A percentile compares a stretch with the other conserved stretches of the same genome.
Evolutionary conservation across 2,113 vertebrate species (phyloP).

Genomic region (Hippopotamus amphibius): DNA sequence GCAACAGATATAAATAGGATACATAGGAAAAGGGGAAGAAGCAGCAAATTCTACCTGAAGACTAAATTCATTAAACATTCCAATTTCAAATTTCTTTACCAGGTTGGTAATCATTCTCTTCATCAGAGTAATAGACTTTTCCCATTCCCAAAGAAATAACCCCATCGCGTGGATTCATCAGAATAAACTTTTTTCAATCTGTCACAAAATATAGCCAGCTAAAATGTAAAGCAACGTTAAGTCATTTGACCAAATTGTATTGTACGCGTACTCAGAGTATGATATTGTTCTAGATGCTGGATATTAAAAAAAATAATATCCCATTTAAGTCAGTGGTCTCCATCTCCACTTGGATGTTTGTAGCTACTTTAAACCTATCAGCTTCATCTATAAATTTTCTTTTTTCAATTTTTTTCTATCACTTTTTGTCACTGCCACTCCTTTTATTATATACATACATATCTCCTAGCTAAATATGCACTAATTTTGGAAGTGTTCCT

Average conservation of each 20-base stretch:
- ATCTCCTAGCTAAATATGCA: not conserved
- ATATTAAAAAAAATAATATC: not conserved
- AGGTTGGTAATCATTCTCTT: not conserved
- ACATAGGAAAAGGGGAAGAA: not conserved
- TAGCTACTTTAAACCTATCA: not conserved
- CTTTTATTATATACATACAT: not conserved
- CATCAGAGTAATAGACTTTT: not conserved
- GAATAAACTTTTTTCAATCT: not conserved
- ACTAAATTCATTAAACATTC: not conserved
- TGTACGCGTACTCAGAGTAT: not conserved
- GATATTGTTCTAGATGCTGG: not conserved
- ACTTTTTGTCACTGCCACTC: not conserved
- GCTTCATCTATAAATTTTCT: not conserved
- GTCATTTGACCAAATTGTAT: not conserved
- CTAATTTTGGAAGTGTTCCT: conserved; percentile 30
- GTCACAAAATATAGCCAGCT: not conserved
- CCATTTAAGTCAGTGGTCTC: not conserved
- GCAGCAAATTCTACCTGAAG: not conserved
- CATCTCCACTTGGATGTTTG: not conserved
- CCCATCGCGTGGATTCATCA: not conserved
- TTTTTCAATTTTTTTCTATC: not conserved
- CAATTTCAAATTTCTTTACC: not conserved
- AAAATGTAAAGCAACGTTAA: not conserved
- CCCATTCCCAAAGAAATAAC: not conserved
- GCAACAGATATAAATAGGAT: not conserved